Evolutionary conservation across 2,797 vertebrate species (phyloP), one percentile per base, ranked within the genome.

Genomic region (Lepus oiostolus): DNA sequence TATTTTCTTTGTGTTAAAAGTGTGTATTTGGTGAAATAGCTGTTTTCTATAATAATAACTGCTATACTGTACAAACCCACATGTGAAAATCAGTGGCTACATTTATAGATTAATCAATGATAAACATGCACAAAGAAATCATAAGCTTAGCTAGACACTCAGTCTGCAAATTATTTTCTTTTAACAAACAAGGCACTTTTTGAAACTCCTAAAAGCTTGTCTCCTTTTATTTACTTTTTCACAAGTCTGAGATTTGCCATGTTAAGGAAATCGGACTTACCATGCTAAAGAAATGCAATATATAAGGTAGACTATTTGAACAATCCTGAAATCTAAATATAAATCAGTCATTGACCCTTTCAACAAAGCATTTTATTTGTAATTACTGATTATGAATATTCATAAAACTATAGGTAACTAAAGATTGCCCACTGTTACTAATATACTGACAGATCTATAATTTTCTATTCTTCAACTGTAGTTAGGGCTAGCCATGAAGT

Each of bases 171-270:
- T 74, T 2, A 74, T 84, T 94, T 93, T 88, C 22, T 80, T 75
- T 77, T 82, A 81, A 89, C 35, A 74, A 88, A 80, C 3, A 70
- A 14, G 32, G 38, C 6, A 70, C 75, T 81, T 88, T n/a, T 28
- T 93, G 65, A 91, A 97, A 92, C 81, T 58, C 16, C 54, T 81
- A 14, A 14, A 76, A 84, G 35, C n/a, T 79, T 5, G 12, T 86
- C 92, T 93, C 19, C 63, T 76, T 88, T 47, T 47, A 83, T 91
- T 91, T 35, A 19, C 91, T 91, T 91, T 87, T 79, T 96, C 60
- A 60, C 19, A 94, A 79, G 24, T 82, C 70, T 85, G 70, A 92
- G 84, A 63, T 77, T 60, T 50, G 80, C 42, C 42, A 75, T 91
- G 54, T 58, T 91, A 38, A 76, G 50, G 10, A 96, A 82, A 75